Base-by-base conservation (phyloP, 1,140 invertebrate genomes). In the Pseudachorutes palmiensis region DNA sequence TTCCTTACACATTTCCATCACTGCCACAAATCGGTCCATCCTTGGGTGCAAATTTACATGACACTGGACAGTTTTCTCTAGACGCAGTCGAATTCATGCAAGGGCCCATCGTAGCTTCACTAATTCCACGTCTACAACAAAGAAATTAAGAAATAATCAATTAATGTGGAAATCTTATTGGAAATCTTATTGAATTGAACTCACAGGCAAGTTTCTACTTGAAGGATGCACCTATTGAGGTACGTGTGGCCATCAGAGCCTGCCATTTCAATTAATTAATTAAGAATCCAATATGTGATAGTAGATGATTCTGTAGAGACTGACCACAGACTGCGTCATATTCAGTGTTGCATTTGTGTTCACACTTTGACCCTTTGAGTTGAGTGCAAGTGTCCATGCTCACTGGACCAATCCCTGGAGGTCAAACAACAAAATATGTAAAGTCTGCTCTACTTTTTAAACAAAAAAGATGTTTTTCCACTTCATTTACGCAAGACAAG, bases 241-340 rank as follows among this genome's bases (percentile, higher is more conserved):
- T 96, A 96, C 0, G 91, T 94, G 57, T 87, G 82, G 22, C 91
- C 90, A 74, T 96, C 91, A 48, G 66, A 65, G 28, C 90, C n/a
- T n/a, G n/a, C n/a, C n/a, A n/a, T n/a, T n/a, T n/a, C n/a, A n/a
- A n/a, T n/a, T n/a, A n/a, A n/a, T n/a, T n/a, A n/a, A n/a, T n/a
- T n/a, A n/a, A n/a, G n/a, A n/a, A n/a, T n/a, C n/a, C n/a, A n/a
- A n/a, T n/a, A n/a, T n/a, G n/a, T n/a, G n/a, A n/a, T n/a, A n/a
- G n/a, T n/a, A n/a, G n/a, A n/a, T n/a, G n/a, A n/a, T n/a, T n/a
- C n/a, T n/a, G n/a, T n/a, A n/a, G n/a, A n/a, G n/a, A n/a, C n/a
- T n/a, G n/a, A n/a, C n/a, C 93, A 76, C 94, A 97, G 14, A 95
- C 91, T 0, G 87, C 87, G 77, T 94, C 91, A 71, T 88, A 85